Evolutionary conservation across 2,113 vertebrate species (phyloP).

Genomic region (Hippocampus mohnikei): DNA sequence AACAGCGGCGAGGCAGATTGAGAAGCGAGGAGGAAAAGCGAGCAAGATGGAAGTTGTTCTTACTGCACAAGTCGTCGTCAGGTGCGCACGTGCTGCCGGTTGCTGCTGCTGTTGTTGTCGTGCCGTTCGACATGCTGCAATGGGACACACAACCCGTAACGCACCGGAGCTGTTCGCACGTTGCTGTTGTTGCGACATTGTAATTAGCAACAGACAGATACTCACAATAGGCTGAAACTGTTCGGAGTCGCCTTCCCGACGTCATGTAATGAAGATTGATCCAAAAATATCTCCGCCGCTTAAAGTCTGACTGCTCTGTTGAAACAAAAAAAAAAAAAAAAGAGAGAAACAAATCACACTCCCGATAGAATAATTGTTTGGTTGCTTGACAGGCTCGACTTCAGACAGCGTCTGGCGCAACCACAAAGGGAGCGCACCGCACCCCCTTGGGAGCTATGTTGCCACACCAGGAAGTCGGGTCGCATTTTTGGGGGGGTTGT

Average conservation of each 20-base stretch:
- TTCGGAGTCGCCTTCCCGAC: too few species aligned
- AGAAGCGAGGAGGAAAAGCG: too few species aligned
- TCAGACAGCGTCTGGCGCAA: not conserved
- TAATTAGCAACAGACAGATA: too few species aligned
- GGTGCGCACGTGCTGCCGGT: conserved; percentile 19
- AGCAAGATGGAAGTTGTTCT: conserved; percentile 19
- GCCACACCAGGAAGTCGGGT: not conserved
- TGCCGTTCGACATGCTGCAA: conserved; percentile 58
- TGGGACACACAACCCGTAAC: conserved; percentile 3
- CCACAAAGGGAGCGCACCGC: not conserved
- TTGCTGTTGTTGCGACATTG: too few species aligned
- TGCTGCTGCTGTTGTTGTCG: not conserved
- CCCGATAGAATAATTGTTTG: not conserved
- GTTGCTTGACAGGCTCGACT: not conserved
- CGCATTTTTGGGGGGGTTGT: not conserved
- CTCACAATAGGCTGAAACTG: too few species aligned
- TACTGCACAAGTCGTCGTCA: conserved; percentile 54
- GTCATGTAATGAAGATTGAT: too few species aligned
- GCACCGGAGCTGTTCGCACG: too few species aligned
- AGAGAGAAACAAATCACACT: too few species aligned
- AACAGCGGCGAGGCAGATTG: too few species aligned
- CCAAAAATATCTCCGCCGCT: too few species aligned
- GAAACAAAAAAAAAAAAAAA: too few species aligned
- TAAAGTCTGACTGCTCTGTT: too few species aligned
- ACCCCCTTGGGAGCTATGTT: not conserved